Evolutionary conservation across 2,888 invertebrate genomes (phyloP), one percentile per base, ranked within the genome.

Genomic region (Microctonus hyperodae): DNA sequence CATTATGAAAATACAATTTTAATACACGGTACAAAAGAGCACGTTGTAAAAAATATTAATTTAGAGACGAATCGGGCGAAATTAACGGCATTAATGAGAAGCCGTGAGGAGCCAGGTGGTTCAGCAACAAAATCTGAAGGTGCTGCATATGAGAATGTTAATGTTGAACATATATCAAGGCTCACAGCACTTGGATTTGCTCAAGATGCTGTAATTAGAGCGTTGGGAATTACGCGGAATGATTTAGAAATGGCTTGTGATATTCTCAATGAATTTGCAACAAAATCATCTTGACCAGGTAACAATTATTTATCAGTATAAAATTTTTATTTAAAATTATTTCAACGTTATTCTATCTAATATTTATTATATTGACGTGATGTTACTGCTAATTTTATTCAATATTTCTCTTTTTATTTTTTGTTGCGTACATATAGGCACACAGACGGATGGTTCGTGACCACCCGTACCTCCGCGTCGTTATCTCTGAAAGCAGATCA

Each of bases 171-270:
- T 84, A 95, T 97, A 69, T 91, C 94, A 22, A 90, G 92, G 71
- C 86, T 97, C 69, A 94, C 96, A 56, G 91, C 90, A 65, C 96
- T 96, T 78, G 97, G 97, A 0, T 97, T 95, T 81, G 91, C 95
- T 1, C 92, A 94, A 78, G 94, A 96, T 79, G 93, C 94, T 57
- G 97, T 96, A 2, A 93, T 96, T 58, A 89, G 96, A 74, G 97
- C 97, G 4, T 87, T 97, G 75, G 94, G 95, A 69, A 96, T 97
- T 77, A 94, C 96, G 1, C 88, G 95, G 68, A 97, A 97, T 86
- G 95, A 97, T 84, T 88, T 97, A 64, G 94, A 94, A 83, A 97
- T 97, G 96, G 97, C 97, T 56, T 93, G 96, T 86, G 96, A 97
- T 83, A 96, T 96, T 80, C 86, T 96, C 74, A 93, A 94, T 82